These are phyloP conservation scores for Odontothrips loti DNA, from an alignment of 2,888 invertebrate genomes.

Conservation along the genomic window DNA sequence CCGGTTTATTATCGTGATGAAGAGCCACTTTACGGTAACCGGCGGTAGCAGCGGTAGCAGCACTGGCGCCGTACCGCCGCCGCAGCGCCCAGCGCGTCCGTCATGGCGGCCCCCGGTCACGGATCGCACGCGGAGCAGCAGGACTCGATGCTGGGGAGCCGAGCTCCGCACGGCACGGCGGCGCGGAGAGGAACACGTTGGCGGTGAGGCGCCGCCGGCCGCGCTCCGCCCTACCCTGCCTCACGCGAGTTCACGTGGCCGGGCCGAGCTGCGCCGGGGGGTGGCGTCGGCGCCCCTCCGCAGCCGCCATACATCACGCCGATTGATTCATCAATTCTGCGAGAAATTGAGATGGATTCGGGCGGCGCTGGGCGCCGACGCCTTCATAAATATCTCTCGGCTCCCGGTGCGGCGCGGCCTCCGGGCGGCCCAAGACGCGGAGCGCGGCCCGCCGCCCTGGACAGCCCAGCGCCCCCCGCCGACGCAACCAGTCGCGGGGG, in stretches of 20 bases:
- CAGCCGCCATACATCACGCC: slow-evolving; percentile 13
- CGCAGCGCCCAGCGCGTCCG: too few relatives aligned
- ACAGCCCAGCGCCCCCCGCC: neutral
- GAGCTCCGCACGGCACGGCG: too few relatives aligned
- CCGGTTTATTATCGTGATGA: slow-evolving; percentile 1
- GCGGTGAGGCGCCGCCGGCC: too few relatives aligned
- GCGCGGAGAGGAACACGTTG: too few relatives aligned
- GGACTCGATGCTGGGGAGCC: too few relatives aligned
- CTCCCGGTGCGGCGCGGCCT: neutral
- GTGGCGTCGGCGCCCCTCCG: neutral
- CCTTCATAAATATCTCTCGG: slow-evolving; percentile 15
- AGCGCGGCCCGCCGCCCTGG: neutral
- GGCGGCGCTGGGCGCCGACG: neutral
- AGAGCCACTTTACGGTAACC: neutral
- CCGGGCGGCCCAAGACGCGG: neutral
- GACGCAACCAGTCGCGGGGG: neutral
- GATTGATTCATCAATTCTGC: slow-evolving; percentile 23
- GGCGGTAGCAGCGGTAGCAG: too few relatives aligned
- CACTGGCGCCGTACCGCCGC: too few relatives aligned
- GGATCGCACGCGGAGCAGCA: too few relatives aligned
- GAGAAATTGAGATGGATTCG: slow-evolving; percentile 17
- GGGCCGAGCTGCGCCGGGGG: too few relatives aligned
- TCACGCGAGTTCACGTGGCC: neutral
- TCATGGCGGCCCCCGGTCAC: too few relatives aligned
- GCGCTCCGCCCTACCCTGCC: neutral